These are phyloP conservation scores for Nebria ingens DNA, from an alignment of 1,140 invertebrate genomes.

Conservation along the genomic window DNA sequence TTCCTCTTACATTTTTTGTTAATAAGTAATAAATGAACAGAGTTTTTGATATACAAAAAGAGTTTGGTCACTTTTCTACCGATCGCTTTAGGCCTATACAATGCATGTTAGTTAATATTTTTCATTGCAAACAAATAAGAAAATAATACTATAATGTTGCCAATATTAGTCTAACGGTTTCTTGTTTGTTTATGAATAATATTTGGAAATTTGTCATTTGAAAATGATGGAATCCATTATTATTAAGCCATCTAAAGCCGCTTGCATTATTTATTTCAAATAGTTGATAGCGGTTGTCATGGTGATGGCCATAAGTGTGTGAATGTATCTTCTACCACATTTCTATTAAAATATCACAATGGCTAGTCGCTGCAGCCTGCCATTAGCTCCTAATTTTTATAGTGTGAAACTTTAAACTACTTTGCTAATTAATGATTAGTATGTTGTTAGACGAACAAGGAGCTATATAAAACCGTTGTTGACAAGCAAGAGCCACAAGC, in stretches of 20 bases:
- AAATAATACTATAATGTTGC: conserved; percentile 5
- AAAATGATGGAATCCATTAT: neutral
- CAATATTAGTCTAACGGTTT: neutral
- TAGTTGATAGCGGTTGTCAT: neutral
- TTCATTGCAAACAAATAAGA: neutral
- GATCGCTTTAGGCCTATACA: neutral
- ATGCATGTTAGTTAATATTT: neutral
- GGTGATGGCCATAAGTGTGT: neutral
- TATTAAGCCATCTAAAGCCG: neutral
- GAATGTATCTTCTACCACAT: neutral
- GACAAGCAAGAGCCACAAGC: conserved; percentile 4
- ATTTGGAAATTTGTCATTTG: neutral
- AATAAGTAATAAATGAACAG: neutral
- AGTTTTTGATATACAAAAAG: conserved; percentile 3
- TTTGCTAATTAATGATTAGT: no score
- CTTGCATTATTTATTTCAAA: neutral
- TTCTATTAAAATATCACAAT: conserved; percentile 8
- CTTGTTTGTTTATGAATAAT: neutral
- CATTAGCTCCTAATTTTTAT: neutral
- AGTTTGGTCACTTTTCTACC: conserved; percentile 4
- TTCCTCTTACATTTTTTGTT: neutral
- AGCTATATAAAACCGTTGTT: neutral
- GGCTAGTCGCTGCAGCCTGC: conserved; percentile 5
- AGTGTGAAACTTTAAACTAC: neutral
- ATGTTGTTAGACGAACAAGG: neutral